Conservation (phyloP, 1,140 invertebrate genomes). For the Drosophila paulistorum region DNA sequence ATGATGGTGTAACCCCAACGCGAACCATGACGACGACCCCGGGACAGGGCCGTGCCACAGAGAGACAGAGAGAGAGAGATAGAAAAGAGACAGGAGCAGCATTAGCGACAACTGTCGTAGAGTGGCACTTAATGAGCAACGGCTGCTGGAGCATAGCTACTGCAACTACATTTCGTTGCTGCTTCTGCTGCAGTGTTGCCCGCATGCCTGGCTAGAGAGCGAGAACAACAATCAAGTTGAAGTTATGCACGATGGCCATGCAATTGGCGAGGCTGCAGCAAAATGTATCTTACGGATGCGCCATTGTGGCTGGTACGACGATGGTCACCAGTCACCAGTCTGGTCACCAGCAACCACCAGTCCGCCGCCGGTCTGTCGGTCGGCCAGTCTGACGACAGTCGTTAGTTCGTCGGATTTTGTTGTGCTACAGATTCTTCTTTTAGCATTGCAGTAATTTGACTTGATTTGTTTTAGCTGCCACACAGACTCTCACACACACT, state of each 20-base stretch:
- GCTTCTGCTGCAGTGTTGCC: conserved; percentile 60
- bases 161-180: conserved; percentile 31
- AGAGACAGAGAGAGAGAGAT: neutral
- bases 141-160: conserved; percentile 42
- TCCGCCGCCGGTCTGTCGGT: neutral
- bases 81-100: conserved; percentile 47
- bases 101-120: conserved; percentile 79
- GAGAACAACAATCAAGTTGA: conserved; percentile 64
- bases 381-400: conserved; percentile 14
- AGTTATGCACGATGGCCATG: conserved; percentile 78
- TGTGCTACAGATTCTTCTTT: conserved; percentile 71
- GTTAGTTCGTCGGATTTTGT: conserved; percentile 36
- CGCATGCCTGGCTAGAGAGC: conserved; percentile 62
- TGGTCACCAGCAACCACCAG: neutral
- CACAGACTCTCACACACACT: conserved; percentile 28
- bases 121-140: conserved; percentile 80
- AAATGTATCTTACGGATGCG: conserved; percentile 77
- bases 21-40: conserved; percentile 62
- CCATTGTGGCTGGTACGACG: conserved; percentile 63
- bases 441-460: conserved; percentile 76
- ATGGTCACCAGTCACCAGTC: conserved; percentile 36
- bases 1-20: conserved; percentile 53
- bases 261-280: conserved; percentile 61
- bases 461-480: conserved; percentile 76
- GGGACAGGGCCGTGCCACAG: neutral